phyloP scores from a whole-genome alignment of 2,888 invertebrate species.

The Neelides folsomi region DNA sequence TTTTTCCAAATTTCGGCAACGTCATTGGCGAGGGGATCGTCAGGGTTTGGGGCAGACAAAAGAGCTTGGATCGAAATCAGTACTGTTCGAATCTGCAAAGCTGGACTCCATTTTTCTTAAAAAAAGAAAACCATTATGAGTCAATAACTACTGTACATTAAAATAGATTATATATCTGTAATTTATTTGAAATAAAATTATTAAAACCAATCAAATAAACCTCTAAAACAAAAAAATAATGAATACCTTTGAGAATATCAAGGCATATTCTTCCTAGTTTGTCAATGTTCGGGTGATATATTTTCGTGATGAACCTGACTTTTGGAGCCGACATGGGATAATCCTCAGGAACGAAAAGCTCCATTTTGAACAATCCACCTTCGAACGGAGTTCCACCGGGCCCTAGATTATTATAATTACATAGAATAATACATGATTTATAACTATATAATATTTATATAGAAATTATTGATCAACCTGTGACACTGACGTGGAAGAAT shows the following conservation, averaged over 20 bases:
- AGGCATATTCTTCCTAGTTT: slow-evolving; percentile 97
- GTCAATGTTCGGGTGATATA: slow-evolving; percentile 99
- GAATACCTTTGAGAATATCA: slow-evolving; percentile 88
- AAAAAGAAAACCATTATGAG: no score
- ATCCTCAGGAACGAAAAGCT: slow-evolving; percentile 97
- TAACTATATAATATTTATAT: no score
- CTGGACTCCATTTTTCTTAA: slow-evolving; percentile 86
- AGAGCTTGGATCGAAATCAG: slow-evolving; percentile 95
- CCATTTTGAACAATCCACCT: slow-evolving; percentile 95
- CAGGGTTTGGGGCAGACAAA: slow-evolving; percentile 97
- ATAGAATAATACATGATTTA: no score
- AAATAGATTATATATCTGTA: no score
- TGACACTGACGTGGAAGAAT: slow-evolving; percentile 49
- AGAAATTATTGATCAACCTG: no score
- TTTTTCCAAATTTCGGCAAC: slow-evolving; percentile 99
- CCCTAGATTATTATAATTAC: no score
- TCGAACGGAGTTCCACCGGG: slow-evolving; percentile 96
- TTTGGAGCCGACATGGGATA: slow-evolving; percentile 99
- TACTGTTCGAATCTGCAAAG: slow-evolving; percentile 97
- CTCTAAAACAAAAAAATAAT: no score
- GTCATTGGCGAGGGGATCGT: slow-evolving; percentile 96
- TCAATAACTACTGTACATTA: no score
- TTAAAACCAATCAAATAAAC: no score
- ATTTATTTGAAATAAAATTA: no score
- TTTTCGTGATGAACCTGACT: slow-evolving; percentile 99